Conservation (phyloP, 2,113 vertebrate species). For the Syngnathoides biaculeatus region DNA sequence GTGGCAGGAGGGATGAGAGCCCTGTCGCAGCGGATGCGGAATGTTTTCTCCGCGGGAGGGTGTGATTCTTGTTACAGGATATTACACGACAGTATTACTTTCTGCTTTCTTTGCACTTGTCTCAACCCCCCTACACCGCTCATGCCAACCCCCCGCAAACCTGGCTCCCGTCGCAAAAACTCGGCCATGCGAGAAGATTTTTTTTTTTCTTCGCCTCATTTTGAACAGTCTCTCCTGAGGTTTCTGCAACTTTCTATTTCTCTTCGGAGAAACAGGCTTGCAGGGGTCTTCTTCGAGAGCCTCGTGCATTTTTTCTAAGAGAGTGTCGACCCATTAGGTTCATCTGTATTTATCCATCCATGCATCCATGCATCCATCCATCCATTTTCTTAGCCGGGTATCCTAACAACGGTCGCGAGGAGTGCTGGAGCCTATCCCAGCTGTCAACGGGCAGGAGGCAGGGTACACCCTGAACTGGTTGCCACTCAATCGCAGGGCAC, state of each 20-base stretch:
- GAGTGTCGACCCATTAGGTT: slow-evolving; percentile 18
- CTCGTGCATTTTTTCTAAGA: background rate
- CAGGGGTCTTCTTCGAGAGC: slow-evolving; percentile 24
- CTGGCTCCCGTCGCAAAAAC: slow-evolving; percentile 16
- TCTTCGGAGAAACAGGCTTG: slow-evolving; percentile 13
- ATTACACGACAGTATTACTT: slow-evolving; percentile 14
- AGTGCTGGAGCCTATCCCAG: no score
- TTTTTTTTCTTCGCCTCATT: slow-evolving; percentile 19
- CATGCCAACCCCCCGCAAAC: slow-evolving; percentile 3
- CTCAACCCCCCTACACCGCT: background rate
- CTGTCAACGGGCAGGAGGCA: no score
- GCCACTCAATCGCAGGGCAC: no score
- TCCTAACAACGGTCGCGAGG: no score
- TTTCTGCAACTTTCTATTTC: slow-evolving; percentile 23
- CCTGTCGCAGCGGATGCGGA: slow-evolving; percentile 16
- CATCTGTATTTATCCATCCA: slow-evolving; percentile 1
- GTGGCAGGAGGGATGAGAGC: slow-evolving; percentile 8
- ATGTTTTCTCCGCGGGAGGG: slow-evolving; percentile 21
- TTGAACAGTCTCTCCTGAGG: slow-evolving; percentile 42
- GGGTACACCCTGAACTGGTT: no score
- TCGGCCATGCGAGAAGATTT: slow-evolving; percentile 21
- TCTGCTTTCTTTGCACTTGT: slow-evolving; percentile 17
- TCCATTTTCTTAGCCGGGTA: no score
- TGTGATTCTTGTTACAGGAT: slow-evolving; percentile 9
- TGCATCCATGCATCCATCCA: no score